phyloP scores from a whole-genome alignment of 2,113 vertebrate species.

The Romanogobio albipinnatus region DNA sequence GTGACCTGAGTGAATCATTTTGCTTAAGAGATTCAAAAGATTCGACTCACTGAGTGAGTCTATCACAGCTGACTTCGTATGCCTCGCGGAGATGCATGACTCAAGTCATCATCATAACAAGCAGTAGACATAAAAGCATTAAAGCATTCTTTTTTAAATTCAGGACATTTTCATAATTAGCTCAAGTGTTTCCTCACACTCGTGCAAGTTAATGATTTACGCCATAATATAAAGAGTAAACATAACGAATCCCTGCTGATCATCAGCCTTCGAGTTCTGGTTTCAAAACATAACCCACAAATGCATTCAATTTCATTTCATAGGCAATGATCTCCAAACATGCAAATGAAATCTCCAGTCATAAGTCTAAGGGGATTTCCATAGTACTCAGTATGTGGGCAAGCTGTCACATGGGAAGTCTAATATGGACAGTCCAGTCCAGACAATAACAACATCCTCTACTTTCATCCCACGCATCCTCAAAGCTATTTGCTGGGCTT shows the following conservation, averaged over 20 bases:
- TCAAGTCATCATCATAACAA: neutral
- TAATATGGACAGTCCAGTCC: neutral
- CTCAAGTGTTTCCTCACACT: neutral
- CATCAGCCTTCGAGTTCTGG: neutral
- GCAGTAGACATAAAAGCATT: neutral
- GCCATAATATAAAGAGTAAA: neutral
- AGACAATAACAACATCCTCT: neutral
- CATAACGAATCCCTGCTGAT: neutral
- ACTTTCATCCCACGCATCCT: neutral
- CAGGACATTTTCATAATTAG: neutral
- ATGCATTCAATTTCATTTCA: constrained; percentile 14
- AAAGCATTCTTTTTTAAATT: neutral
- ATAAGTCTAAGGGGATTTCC: constrained; percentile 2
- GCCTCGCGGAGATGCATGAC: neutral
- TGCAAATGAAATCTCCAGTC: constrained; percentile 6
- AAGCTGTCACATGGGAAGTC: neutral
- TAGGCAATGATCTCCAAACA: neutral
- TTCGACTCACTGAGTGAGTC: neutral
- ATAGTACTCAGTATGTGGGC: neutral
- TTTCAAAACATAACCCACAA: neutral
- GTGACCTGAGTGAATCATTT: neutral
- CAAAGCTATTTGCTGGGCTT: neutral
- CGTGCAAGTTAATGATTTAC: constrained; percentile 12
- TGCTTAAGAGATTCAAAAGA: neutral
- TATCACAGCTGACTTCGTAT: neutral